A percentile compares a stretch with the other conserved stretches of the same genome.
Conservation (phyloP, 2,888 invertebrate species). For the Folsomia manolachei region DNA sequence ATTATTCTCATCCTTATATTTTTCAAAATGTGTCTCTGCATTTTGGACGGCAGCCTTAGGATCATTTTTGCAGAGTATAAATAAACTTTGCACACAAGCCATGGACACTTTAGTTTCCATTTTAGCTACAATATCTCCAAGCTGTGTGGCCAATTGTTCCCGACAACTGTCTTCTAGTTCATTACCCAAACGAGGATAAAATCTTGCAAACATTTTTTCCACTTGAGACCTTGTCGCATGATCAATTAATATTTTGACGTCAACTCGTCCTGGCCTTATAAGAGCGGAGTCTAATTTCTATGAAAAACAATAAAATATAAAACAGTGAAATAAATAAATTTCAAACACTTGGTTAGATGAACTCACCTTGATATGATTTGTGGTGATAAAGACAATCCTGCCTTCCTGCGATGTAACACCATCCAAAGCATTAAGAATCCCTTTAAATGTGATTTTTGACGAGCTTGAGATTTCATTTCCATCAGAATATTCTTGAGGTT, state of each 20-base stretch:
- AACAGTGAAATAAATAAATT: too few relatives aligned
- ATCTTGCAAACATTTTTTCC: not conserved
- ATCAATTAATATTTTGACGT: not conserved
- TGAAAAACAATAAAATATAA: too few relatives aligned
- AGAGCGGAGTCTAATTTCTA: not conserved
- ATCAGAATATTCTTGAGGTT: slow-evolving; percentile 15
- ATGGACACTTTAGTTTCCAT: not conserved
- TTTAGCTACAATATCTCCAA: not conserved
- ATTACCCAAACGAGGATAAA: not conserved
- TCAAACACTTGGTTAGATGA: too few relatives aligned
- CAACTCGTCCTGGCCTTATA: not conserved
- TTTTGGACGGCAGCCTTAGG: not conserved
- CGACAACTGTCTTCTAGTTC: not conserved
- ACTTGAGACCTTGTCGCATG: not conserved
- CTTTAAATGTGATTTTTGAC: not conserved
- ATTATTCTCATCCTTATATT: too few relatives aligned
- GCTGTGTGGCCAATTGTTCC: not conserved
- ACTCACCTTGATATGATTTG: not conserved
- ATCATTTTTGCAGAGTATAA: not conserved
- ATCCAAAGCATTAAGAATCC: not conserved
- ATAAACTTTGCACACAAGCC: not conserved
- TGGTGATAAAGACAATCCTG: not conserved
- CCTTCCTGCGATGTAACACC: not conserved
- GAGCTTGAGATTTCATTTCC: not conserved
- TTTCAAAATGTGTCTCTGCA: not conserved